Base-by-base conservation (phyloP, 2,797 vertebrate species). In the Myotis vivesi region DNA sequence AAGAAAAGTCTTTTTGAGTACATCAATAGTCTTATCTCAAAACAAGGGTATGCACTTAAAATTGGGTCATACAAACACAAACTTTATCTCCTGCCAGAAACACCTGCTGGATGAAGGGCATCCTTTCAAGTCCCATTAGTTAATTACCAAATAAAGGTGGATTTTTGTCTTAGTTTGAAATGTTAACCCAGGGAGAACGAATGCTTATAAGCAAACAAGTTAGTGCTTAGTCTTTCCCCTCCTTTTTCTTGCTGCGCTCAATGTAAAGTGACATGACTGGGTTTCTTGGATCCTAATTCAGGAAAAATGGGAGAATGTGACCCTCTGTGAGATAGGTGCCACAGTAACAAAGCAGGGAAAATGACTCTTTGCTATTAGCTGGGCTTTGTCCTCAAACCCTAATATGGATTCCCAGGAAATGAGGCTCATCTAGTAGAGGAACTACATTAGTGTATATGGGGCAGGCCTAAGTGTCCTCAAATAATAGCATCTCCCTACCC, bases 1-100 rank as follows among this genome's bases (percentile, higher is more conserved):
- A 86, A 94, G 41, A 44, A 86, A 71, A 92, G 36, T 93, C 85
- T 93, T 92, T 92, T 87, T 94, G 91, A n/a, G 82, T 69, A 22
- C 94, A 97, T 97, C 96, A 93, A 6, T 81, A 76, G 44, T 95
- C 69, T 88, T 87, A 94, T 95, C 87, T 96, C 83, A 95, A 96
- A 97, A 96, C 92, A 95, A 96, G 71, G 28, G 38, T 59, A 88
- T 62, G 55, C 59, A 80, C 55, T 93, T 59, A 80, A 97, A 97
- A 96, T 36, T 92, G 87, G 86, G 92, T 97, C 95, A 95, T 86
- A 85, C 83, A 94, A 95, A 94, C 79, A 95, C 59, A n/a, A 84
- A 80, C 69, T 73, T 92, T 94, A 95, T 95, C 94, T 89, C 68
- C 23, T 83, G 66, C 57, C 64, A 80, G 76, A 93, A 92, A 94